phyloP scores from a whole-genome alignment of 2,888 invertebrate genomes.

The Drosophila kuntzei region DNA sequence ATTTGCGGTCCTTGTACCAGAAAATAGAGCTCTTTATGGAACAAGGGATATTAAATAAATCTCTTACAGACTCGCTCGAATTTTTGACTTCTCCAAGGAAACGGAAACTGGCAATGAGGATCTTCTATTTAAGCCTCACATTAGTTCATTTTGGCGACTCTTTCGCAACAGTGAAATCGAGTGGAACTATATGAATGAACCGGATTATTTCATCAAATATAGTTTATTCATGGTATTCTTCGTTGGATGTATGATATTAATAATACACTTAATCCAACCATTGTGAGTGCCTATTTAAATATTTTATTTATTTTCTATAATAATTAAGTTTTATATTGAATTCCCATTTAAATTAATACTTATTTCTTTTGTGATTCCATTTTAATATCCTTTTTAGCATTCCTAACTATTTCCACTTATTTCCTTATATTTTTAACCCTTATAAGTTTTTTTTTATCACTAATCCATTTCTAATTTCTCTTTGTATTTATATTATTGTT shows the following conservation, averaged over 20 bases:
- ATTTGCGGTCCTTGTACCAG: no score
- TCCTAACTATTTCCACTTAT: no score
- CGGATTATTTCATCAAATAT: constrained; percentile 94
- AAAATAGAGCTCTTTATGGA: background rate
- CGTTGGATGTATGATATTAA: constrained; percentile 87
- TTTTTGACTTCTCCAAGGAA: constrained; percentile 17
- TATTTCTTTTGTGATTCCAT: no score
- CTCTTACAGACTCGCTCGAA: constrained; percentile 11
- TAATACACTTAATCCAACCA: constrained; percentile 81
- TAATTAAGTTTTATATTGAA: no score
- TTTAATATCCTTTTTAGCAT: no score
- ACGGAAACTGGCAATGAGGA: constrained; percentile 28
- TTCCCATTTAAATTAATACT: no score
- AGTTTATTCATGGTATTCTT: constrained; percentile 88
- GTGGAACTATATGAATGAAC: constrained; percentile 89
- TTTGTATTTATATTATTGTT: no score
- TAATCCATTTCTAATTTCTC: no score
- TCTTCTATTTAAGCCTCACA: constrained; percentile 44
- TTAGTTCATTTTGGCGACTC: constrained; percentile 87
- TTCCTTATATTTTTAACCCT: no score
- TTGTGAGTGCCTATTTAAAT: constrained; percentile 20
- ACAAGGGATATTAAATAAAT: background rate
- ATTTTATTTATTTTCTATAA: background rate
- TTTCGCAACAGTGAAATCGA: constrained; percentile 89
- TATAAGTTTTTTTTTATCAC: no score